A percentile compares a stretch with the other conserved stretches of the same genome.
Evolutionary conservation across 2,888 invertebrate genomes (phyloP).

Genomic region (Cacoxenus indagator): DNA sequence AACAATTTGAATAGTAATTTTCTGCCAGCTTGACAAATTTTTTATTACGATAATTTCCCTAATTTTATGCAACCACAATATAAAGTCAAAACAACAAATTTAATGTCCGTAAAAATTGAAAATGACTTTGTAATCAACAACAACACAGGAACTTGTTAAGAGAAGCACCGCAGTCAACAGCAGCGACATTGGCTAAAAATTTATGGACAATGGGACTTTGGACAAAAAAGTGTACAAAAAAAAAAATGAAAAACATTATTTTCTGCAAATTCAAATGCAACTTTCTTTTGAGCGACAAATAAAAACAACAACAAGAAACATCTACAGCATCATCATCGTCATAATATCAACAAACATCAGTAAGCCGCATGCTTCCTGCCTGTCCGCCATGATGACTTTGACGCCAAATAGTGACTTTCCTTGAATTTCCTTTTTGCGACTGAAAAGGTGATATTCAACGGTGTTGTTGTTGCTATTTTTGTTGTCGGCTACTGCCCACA

Average conservation of each 20-base stretch:
- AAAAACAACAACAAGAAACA: not conserved
- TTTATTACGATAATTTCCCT: not conserved
- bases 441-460: not conserved
- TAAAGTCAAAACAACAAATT: not conserved
- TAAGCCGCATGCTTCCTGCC: constrained; percentile 14
- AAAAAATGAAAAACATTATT: not conserved
- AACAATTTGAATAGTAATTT: not conserved
- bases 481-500: constrained; percentile 12
- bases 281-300: not conserved
- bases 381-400: constrained; percentile 12
- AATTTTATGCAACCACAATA: constrained; percentile 7
- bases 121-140: not conserved
- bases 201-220: not conserved
- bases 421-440: constrained; percentile 40
- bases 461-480: not conserved
- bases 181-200: not conserved
- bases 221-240: not conserved
- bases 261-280: not conserved
- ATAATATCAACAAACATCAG: not conserved
- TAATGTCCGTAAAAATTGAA: not conserved
- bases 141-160: not conserved
- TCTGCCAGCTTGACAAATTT: not conserved
- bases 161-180: not conserved
- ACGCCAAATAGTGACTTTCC: constrained; percentile 37
- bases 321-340: not conserved